A percentile compares a stretch with the other conserved stretches of the same genome.
These are phyloP conservation scores for Harpegnathos saltator DNA, from an alignment of 1,140 invertebrate species.

Conservation along the genomic window DNA sequence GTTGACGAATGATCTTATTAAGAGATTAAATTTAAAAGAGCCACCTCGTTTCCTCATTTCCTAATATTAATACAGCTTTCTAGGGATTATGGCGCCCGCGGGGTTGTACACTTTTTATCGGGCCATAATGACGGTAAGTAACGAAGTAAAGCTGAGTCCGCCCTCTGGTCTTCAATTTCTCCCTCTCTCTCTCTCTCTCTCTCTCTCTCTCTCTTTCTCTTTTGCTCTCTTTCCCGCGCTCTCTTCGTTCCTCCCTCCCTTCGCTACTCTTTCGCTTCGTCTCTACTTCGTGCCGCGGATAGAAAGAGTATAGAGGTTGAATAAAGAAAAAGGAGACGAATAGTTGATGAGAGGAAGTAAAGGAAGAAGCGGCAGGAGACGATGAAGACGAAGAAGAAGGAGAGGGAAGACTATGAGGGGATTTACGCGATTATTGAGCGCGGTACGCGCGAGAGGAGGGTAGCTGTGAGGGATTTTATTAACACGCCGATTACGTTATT, in stretches of 20 bases:
- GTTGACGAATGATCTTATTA: slow-evolving; percentile 78
- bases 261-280: not conserved
- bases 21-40: slow-evolving; percentile 76
- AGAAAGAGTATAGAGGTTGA: slow-evolving; percentile 3
- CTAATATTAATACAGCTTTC: slow-evolving; percentile 76
- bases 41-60: slow-evolving; percentile 72
- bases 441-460: not conserved
- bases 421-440: slow-evolving; percentile 1
- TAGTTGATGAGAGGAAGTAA: not conserved
- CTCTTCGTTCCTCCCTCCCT: slow-evolving; percentile 9
- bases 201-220: no score
- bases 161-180: slow-evolving; percentile 24
- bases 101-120: slow-evolving; percentile 74
- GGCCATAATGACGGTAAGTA: slow-evolving; percentile 71
- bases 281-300: not conserved
- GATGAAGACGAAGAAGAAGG: not conserved
- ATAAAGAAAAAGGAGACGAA: no score
- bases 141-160: slow-evolving; percentile 70
- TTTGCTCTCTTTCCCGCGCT: no score
- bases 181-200: no score
- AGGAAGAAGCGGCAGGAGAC: not conserved
- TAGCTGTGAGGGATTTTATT: slow-evolving; percentile 50
- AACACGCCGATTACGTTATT: slow-evolving; percentile 42
- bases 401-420: not conserved
- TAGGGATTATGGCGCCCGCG: slow-evolving; percentile 65